phyloP scores from a whole-genome alignment of 2,888 invertebrate genomes.

The Phasia obesa region DNA sequence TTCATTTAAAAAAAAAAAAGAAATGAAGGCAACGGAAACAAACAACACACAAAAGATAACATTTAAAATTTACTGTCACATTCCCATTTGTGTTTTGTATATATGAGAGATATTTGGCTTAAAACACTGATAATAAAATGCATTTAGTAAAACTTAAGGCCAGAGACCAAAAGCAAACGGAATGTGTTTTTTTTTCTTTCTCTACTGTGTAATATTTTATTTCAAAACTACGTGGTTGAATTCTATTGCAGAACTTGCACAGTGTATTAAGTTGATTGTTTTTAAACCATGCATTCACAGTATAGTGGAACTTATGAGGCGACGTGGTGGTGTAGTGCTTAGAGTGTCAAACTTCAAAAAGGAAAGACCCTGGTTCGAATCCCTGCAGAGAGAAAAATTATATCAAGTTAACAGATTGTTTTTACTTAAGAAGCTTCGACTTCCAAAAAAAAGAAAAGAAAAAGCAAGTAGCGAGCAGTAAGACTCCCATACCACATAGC shows the following conservation, averaged over 20 bases:
- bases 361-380: too few relatives aligned
- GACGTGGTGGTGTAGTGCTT: too few relatives aligned
- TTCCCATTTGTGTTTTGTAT: conserved; percentile 33
- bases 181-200: not conserved
- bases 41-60: not conserved
- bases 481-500: too few relatives aligned
- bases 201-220: not conserved
- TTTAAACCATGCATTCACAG: not conserved
- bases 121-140: not conserved
- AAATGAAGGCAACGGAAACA: conserved; percentile 11
- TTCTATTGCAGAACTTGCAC: not conserved
- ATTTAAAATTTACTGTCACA: conserved; percentile 46
- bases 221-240: conserved; percentile 1
- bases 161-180: not conserved
- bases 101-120: not conserved
- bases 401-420: too few relatives aligned
- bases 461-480: too few relatives aligned
- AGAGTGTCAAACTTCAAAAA: too few relatives aligned
- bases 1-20: not conserved
- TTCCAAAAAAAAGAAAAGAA: too few relatives aligned
- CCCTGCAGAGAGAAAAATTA: too few relatives aligned
- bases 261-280: not conserved
- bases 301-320: not conserved
- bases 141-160: conserved; percentile 10
- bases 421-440: too few relatives aligned